Evolutionary conservation across 2,888 invertebrate species (phyloP), one percentile per base, ranked within the genome.

Genomic region (Catocala fraxini): DNA sequence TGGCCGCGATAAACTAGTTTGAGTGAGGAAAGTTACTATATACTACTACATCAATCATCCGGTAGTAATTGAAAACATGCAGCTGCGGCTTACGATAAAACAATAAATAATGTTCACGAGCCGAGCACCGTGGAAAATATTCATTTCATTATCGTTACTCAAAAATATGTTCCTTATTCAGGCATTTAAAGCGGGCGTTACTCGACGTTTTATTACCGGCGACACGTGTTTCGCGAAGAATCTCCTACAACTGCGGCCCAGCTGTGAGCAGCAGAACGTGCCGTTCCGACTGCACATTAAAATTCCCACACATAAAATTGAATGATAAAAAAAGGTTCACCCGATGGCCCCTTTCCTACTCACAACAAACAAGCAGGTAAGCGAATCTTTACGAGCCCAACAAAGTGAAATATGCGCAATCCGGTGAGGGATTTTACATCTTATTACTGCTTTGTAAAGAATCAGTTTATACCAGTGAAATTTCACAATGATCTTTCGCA

Each of bases 301-400:
- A 91, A 93, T 93, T 93, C 93, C 92, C 94, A 93, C 92, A 92
- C 87, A 91, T 91, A 89, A 91, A 92, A 90, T 90, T 88, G 85
- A 88, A 89, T 89, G 87, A 82, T 85, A 89, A 89, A 89, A 91
- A 91, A 93, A 89, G 89, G 89, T 89, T 85, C 81, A 77, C 82
- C 85, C 86, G 84, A 85, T 85, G 87, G 90, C 88, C 91, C 89
- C 88, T 90, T 91, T 89, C 85, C 87, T 84, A 85, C 89, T 86
- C 85, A 90, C 89, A 92, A 93, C 93, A 94, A 92, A 91, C 92
- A 91, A 89, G 91, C 94, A 94, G 94, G 94, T 94, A 94, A 92
- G 89, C 88, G 90, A 91, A 93, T 91, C 90, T 92, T 91, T 91
- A 91, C 85, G 88, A 90, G 83, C 87, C 86, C 84, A 83, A 84